Percentiles rank a stretch among this genome's conserved stretches.
phyloP scores from a whole-genome alignment of 1,140 invertebrate genomes.

The Aplysia californica region DNA sequence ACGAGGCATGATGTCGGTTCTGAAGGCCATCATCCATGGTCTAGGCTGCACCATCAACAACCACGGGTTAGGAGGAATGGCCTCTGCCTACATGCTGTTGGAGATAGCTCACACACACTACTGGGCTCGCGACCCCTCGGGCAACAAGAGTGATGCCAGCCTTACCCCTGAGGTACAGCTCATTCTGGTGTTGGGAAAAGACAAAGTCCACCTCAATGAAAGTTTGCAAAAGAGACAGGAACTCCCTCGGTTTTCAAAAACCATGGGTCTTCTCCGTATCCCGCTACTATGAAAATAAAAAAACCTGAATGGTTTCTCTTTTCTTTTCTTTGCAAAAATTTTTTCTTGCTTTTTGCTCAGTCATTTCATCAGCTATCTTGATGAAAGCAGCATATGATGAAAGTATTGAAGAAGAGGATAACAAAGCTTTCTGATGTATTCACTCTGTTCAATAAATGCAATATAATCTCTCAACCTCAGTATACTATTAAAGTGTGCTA shows the following conservation, averaged over 20 bases:
- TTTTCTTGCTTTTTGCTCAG: no score
- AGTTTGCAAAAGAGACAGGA: not conserved
- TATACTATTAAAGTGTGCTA: no score
- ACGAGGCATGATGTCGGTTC: constrained; percentile 95
- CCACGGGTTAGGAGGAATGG: constrained; percentile 96
- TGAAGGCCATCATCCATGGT: constrained; percentile 89
- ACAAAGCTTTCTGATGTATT: no score
- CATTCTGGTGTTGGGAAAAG: no score
- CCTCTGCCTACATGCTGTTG: constrained; percentile 94
- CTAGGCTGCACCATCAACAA: constrained; percentile 93
- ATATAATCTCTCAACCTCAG: no score
- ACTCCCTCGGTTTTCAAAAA: not conserved
- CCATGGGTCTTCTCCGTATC: not conserved
- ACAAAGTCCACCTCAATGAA: no score
- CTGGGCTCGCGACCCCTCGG: constrained; percentile 85
- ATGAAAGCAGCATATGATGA: no score
- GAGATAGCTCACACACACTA: constrained; percentile 99
- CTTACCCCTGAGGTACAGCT: constrained; percentile 52
- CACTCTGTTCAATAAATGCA: no score
- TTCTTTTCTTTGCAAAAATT: not conserved
- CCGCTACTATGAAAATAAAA: no score
- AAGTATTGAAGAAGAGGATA: no score
- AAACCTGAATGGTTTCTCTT: no score
- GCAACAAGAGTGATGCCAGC: constrained; percentile 61
- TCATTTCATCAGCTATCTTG: no score